Evolutionary conservation across 2,888 invertebrate genomes (phyloP).

Genomic region (Phania funesta): DNA sequence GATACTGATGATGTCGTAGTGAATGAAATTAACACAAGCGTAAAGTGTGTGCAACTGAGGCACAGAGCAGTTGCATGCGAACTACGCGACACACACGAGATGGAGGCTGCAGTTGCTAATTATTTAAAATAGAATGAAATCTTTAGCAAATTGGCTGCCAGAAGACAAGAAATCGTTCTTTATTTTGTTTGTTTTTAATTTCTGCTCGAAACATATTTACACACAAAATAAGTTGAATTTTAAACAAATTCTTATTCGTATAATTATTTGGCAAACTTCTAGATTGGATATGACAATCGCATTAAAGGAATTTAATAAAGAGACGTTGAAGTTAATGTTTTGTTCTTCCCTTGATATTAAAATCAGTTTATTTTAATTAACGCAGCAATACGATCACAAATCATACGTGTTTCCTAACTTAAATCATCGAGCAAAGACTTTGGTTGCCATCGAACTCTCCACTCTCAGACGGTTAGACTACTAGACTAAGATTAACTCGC

Average conservation of each 20-base stretch:
- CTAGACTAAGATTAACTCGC: too few relatives aligned
- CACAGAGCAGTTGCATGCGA: not conserved
- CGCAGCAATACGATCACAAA: too few relatives aligned
- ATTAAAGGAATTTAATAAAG: not conserved
- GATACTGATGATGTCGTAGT: conserved; percentile 27
- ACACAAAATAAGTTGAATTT: not conserved
- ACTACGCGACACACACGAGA: not conserved
- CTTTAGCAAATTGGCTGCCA: conserved; percentile 28
- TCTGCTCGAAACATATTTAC: not conserved
- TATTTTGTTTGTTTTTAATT: conserved; percentile 1
- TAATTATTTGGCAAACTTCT: not conserved
- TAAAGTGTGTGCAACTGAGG: conserved; percentile 28
- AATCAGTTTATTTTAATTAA: too few relatives aligned
- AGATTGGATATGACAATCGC: not conserved
- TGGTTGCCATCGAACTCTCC: too few relatives aligned
- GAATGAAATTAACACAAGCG: conserved; percentile 51
- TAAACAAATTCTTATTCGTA: not conserved
- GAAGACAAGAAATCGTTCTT: not conserved
- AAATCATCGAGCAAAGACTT: too few relatives aligned
- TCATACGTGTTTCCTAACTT: too few relatives aligned
- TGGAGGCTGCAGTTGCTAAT: conserved; percentile 1
- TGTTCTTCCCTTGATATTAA: not conserved
- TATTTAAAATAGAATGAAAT: conserved; percentile 32
- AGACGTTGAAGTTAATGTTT: not conserved
- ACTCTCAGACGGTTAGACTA: too few relatives aligned